Evolutionary conservation across 1,140 invertebrate species (phyloP).

Genomic region (Bombus waltoni): DNA sequence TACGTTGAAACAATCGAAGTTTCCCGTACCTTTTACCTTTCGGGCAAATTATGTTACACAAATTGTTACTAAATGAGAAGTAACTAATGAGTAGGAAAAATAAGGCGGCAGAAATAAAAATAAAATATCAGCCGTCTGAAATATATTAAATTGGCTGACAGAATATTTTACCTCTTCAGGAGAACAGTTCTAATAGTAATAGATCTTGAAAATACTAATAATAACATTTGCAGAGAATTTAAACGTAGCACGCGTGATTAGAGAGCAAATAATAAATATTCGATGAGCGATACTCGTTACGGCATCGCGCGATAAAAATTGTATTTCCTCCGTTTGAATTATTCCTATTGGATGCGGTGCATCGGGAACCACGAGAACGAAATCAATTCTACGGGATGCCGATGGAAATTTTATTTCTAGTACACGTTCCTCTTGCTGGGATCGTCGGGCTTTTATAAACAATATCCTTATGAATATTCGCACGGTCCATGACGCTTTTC

Average conservation of each 20-base stretch:
- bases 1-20: not conserved
- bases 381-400: conserved; percentile 10
- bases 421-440: not conserved
- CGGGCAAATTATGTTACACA: not conserved
- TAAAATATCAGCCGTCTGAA: no score
- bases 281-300: not conserved
- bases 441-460: not conserved
- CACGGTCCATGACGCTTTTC: no score
- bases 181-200: no score
- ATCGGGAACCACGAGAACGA: not conserved
- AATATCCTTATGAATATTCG: not conserved
- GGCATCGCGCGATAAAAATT: not conserved
- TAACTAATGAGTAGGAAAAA: not conserved
- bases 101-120: no score
- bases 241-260: not conserved
- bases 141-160: no score
- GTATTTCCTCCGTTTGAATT: not conserved
- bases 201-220: no score
- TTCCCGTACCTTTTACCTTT: not conserved
- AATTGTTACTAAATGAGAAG: not conserved
- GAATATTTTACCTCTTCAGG: no score
- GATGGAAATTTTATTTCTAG: not conserved
- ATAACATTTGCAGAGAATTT: not conserved
- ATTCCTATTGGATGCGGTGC: not conserved
- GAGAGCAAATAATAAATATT: not conserved